phyloP scores from a whole-genome alignment of 1,140 invertebrate genomes.

The Eciton burchellii region DNA sequence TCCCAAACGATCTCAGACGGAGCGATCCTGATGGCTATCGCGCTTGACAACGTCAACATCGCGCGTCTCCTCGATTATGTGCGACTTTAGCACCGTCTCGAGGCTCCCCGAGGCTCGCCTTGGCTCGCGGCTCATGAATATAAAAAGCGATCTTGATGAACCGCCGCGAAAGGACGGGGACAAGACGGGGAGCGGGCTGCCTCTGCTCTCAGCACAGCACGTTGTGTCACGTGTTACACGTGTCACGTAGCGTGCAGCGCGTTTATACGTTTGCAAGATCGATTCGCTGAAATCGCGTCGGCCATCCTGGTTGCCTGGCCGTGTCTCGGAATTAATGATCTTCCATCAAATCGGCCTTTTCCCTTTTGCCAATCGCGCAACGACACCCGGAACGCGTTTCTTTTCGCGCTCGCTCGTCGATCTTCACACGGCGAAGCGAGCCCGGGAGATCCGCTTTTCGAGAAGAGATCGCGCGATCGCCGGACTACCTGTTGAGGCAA shows the following conservation, averaged over 20 bases:
- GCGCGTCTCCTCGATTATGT: slow-evolving; percentile 19
- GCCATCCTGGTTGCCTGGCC: not conserved
- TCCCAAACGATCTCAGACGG: not conserved
- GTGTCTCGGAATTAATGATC: not conserved
- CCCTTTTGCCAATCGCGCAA: no score
- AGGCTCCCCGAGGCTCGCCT: slow-evolving; percentile 66
- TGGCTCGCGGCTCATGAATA: slow-evolving; percentile 81
- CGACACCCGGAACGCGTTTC: no score
- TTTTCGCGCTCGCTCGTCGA: no score
- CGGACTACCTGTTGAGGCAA: slow-evolving; percentile 73
- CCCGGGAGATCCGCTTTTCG: not conserved
- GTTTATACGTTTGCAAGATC: not conserved
- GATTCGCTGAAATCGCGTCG: slow-evolving; percentile 4
- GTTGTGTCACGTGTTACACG: not conserved
- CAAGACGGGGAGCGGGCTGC: slow-evolving; percentile 15
- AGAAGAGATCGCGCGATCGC: slow-evolving; percentile 36
- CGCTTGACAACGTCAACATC: slow-evolving; percentile 27
- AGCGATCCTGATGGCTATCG: slow-evolving; percentile 22
- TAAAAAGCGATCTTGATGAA: slow-evolving; percentile 80
- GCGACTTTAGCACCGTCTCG: slow-evolving; percentile 52
- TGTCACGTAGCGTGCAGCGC: no score
- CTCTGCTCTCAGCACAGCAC: not conserved
- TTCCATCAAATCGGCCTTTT: no score
- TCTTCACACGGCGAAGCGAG: no score
- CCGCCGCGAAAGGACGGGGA: slow-evolving; percentile 43